Evolutionary conservation across 2,888 invertebrate genomes (phyloP).

Genomic region (Pilophorus perplexus): DNA sequence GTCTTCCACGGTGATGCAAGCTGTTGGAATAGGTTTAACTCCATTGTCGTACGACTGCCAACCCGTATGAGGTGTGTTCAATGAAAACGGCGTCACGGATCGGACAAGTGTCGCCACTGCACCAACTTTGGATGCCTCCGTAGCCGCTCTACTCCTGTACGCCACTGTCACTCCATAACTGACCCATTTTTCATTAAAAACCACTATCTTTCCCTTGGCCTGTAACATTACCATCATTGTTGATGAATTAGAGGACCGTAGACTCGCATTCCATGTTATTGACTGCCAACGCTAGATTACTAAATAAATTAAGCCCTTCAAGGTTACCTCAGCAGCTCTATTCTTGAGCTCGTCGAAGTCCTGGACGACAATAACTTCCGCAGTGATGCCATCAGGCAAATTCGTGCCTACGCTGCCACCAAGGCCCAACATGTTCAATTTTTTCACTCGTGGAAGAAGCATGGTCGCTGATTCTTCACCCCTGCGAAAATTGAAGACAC

Average conservation of each 20-base stretch:
- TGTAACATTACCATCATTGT: too few relatives aligned
- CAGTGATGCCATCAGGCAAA: constrained; percentile 64
- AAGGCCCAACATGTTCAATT: constrained; percentile 66
- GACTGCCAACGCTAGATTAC: too few relatives aligned
- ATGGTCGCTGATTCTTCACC: constrained; percentile 67
- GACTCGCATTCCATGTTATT: too few relatives aligned
- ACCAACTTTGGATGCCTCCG: constrained; percentile 67
- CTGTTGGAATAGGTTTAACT: constrained; percentile 66
- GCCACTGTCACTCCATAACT: constrained; percentile 65
- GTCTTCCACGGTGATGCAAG: constrained; percentile 75
- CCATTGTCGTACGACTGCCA: constrained; percentile 61
- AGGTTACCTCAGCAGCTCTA: constrained; percentile 57
- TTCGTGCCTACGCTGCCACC: constrained; percentile 68
- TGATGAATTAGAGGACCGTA: too few relatives aligned
- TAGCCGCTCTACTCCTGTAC: constrained; percentile 66
- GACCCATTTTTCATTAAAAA: constrained; percentile 67
- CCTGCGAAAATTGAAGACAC: constrained; percentile 52
- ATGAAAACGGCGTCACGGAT: constrained; percentile 73
- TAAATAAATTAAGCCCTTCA: too few relatives aligned
- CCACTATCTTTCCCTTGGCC: constrained; percentile 70
- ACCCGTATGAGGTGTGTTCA: constrained; percentile 76
- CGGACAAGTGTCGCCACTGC: constrained; percentile 72
- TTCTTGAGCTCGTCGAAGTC: constrained; percentile 64
- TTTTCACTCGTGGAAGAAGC: constrained; percentile 62
- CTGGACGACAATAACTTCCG: constrained; percentile 67